Evolutionary conservation across 2,888 invertebrate genomes (phyloP), one percentile per base, ranked within the genome.

Genomic region (Himalopsyche kuldschensis): DNA sequence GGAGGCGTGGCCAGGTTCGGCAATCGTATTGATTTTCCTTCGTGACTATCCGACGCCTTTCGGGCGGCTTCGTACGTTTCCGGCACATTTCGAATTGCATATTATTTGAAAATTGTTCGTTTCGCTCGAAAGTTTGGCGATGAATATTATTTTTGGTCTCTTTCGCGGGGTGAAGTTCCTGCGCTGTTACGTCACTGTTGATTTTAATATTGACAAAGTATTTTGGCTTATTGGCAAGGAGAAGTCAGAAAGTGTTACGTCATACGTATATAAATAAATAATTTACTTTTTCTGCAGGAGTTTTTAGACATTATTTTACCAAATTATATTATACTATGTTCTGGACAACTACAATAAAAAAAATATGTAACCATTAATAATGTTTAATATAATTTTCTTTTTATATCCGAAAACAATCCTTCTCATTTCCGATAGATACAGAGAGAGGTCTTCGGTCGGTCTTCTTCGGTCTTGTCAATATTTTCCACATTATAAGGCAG

Each of bases 21-120:
- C 80, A 35, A 35, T 80, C 83, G 81, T 85, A 85, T 85, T 84
- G 85, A 85, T 85, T 85, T 85, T 85, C 82, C 78, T 82, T 84
- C 84, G 84, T n/a, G 48, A 30, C 15, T 11, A n/a, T 79, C 31
- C 46, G 69, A 78, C 48, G 41, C 24, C 77, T 63, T 78, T 69
- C 78, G 82, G 15, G 30, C 15, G 27, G 48, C 4, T 82, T 41
- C 35, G 63, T 46, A 17, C 3, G 30, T 81, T 80, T 79, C 79
- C 79, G 82, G 20, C 24, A 46, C 15, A 15, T 32, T 79, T 79
- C 82, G 84, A 76, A 41, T 35, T 76, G 35, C 41, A 32, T 24
- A 41, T 76, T 41, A 76, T 76, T 76, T 76, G 76, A 76, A 76
- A 76, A 76, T 76, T 76, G 76, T 35, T 24, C 76, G 76, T 76